Percentiles rank a stretch among this genome's conserved stretches.
These are phyloP conservation scores for Dynastes maya DNA, from an alignment of 2,888 invertebrate species.

Conservation along the genomic window DNA sequence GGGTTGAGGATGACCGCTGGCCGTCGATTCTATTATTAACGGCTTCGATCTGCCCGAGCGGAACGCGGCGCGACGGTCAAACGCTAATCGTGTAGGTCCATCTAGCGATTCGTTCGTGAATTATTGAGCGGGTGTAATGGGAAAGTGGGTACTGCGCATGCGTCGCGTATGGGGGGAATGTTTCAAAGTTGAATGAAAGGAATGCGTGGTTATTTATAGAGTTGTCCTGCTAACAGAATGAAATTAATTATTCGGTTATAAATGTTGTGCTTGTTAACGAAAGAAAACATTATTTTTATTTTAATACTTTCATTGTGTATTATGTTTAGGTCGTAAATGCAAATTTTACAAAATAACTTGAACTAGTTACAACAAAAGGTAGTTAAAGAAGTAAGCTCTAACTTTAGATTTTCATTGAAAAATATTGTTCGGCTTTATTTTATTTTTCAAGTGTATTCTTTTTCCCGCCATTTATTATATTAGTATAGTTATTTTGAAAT, in stretches of 20 bases:
- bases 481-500: too few species aligned
- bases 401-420: too few species aligned
- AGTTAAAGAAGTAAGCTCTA: too few species aligned
- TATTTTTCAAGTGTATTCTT: too few species aligned
- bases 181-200: constrained; percentile 31
- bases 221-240: background rate
- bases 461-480: too few species aligned
- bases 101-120: constrained; percentile 29
- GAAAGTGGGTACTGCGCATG: constrained; percentile 15
- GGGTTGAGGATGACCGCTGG: constrained; percentile 19
- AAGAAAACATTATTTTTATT: background rate
- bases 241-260: constrained; percentile 3
- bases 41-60: constrained; percentile 19
- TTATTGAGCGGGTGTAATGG: constrained; percentile 25
- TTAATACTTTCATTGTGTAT: too few species aligned
- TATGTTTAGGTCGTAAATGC: too few species aligned
- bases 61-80: background rate
- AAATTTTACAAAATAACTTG: too few species aligned
- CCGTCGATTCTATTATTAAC: constrained; percentile 34
- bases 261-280: background rate
- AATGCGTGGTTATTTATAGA: background rate
- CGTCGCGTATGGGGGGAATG: background rate
- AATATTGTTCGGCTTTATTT: too few species aligned
- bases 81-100: constrained; percentile 12
- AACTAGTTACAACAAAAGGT: too few species aligned